phyloP scores from a whole-genome alignment of 1,140 invertebrate genomes.

The Microplitis mediator region DNA sequence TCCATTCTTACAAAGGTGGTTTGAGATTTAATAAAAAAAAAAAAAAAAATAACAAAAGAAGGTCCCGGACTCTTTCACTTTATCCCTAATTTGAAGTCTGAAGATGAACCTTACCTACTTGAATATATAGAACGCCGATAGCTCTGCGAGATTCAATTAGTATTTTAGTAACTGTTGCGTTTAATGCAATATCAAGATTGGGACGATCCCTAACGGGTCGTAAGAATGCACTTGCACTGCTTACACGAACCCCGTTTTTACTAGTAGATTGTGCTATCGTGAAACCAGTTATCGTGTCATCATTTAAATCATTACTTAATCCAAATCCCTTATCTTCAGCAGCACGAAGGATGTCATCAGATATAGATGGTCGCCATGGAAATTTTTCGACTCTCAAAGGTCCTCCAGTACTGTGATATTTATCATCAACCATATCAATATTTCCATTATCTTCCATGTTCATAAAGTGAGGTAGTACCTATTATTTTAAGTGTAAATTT shows the following conservation, averaged over 20 bases:
- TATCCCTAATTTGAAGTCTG: too few relatives aligned
- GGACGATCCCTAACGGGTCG: slow-evolving; percentile 64
- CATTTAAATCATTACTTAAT: slow-evolving; percentile 65
- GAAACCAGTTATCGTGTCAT: slow-evolving; percentile 60
- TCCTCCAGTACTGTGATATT: slow-evolving; percentile 54
- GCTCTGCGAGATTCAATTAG: slow-evolving; percentile 66
- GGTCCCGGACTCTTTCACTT: too few relatives aligned
- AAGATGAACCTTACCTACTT: slow-evolving; percentile 41
- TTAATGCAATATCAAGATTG: slow-evolving; percentile 76
- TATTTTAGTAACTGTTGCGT: slow-evolving; percentile 71
- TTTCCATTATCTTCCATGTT: slow-evolving; percentile 64
- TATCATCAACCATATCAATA: slow-evolving; percentile 47
- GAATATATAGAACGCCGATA: slow-evolving; percentile 66
- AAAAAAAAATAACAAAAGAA: too few relatives aligned
- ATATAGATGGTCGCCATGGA: slow-evolving; percentile 53
- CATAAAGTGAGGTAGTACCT: slow-evolving; percentile 66
- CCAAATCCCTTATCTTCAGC: slow-evolving; percentile 26
- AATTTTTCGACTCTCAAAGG: slow-evolving; percentile 59
- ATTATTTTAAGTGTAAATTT: neutral
- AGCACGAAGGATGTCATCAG: slow-evolving; percentile 36
- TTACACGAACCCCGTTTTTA: slow-evolving; percentile 70
- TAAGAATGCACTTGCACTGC: slow-evolving; percentile 72
- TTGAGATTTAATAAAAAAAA: too few relatives aligned
- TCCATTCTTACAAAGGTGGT: too few relatives aligned
- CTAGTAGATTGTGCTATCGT: slow-evolving; percentile 62